phyloP scores from a whole-genome alignment of 2,888 invertebrate species.

The Malthinus seriepunctatus region DNA sequence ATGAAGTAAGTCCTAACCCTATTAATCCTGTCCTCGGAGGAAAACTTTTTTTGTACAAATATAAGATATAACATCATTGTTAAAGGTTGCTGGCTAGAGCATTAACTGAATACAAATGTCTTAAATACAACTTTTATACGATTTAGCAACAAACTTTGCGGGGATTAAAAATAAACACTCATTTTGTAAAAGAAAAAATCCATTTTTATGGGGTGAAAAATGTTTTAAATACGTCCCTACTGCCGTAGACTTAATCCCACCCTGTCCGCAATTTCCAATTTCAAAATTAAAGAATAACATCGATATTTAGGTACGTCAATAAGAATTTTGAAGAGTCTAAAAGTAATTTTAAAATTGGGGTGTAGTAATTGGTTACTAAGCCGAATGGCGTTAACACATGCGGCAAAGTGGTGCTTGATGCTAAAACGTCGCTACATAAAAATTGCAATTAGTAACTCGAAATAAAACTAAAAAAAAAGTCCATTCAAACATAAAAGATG shows the following conservation, averaged over 20 bases:
- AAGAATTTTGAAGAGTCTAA: slow-evolving; percentile 1
- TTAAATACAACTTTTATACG: not conserved
- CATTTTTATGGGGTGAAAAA: no score
- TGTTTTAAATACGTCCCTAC: no score
- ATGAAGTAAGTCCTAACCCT: slow-evolving; percentile 26
- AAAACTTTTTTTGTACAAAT: slow-evolving; percentile 32
- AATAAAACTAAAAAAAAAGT: not conserved
- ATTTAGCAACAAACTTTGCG: no score
- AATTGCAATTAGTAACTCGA: no score
- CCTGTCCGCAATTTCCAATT: slow-evolving; percentile 6
- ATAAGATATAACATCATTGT: slow-evolving; percentile 34
- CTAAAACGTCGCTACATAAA: no score
- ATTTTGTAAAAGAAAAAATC: no score
- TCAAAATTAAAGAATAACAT: no score
- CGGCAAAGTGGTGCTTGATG: slow-evolving; percentile 9
- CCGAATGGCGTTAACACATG: slow-evolving; percentile 11
- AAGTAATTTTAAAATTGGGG: slow-evolving; percentile 17
- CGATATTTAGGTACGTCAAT: slow-evolving; percentile 10
- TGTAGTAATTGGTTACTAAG: slow-evolving; percentile 18
- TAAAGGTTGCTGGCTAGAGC: slow-evolving; percentile 24
- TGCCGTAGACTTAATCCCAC: not conserved
- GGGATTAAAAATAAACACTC: no score
- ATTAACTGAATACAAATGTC: slow-evolving; percentile 24
- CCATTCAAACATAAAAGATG: not conserved
- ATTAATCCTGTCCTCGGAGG: slow-evolving; percentile 35